These are phyloP conservation scores for Drosophila bunnanda DNA, from an alignment of 2,888 invertebrate genomes.

Conservation along the genomic window DNA sequence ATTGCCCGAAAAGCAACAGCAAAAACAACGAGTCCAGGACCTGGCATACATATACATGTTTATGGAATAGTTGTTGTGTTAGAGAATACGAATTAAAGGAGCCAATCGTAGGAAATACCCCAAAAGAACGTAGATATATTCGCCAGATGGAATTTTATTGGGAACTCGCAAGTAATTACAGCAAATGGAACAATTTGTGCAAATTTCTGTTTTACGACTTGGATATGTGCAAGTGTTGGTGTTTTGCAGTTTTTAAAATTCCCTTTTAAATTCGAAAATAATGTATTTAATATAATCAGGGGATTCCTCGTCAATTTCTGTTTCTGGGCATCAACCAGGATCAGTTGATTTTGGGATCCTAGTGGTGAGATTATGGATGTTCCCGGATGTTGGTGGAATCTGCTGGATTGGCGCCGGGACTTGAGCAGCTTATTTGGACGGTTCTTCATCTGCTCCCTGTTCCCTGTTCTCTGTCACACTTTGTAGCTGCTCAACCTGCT, in stretches of 20 bases:
- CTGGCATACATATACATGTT: constrained; percentile 25
- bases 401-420: no score
- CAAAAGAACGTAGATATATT: neutral
- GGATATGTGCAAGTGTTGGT: no score
- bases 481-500: no score
- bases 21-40: constrained; percentile 4
- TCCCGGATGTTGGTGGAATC: no score
- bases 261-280: neutral
- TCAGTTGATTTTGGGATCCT: no score
- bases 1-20: constrained; percentile 60
- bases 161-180: constrained; percentile 23
- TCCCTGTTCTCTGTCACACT: no score
- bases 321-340: no score
- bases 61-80: constrained; percentile 32
- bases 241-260: neutral
- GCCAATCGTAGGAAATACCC: constrained; percentile 13
- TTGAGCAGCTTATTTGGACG: no score
- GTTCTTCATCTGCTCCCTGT: no score
- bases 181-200: neutral
- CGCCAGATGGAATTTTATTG: constrained; percentile 17
- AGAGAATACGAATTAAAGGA: constrained; percentile 8
- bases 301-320: no score
- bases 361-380: no score
- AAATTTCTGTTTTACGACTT: neutral
- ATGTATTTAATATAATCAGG: no score